Base-by-base conservation (phyloP, 2,888 invertebrate genomes). In the Hypsopygia costalis region DNA sequence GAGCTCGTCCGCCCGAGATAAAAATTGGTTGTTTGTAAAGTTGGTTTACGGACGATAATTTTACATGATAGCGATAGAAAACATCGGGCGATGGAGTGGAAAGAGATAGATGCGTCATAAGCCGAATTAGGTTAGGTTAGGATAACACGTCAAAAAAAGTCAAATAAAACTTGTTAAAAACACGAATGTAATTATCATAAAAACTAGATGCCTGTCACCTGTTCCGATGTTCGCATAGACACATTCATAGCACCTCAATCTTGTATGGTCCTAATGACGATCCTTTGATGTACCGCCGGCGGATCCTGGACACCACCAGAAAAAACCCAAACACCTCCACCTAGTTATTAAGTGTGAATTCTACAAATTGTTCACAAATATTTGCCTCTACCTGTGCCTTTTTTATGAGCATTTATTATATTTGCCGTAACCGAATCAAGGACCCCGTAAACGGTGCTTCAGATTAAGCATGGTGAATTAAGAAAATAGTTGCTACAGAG, bases 361-460 rank as follows among this genome's bases (percentile, higher is more conserved):
- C 79, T 76, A 83, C 81, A 85, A 85, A 86, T 81, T 76, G 85
- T 81, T 86, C 86, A 77, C 83, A 88, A 87, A 88, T 87, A 87
- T 88, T 88, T 87, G 86, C 80, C 75, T 77, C 88, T 87, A 87
- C 87, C 87, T 86, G 87, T 68, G 69, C 58, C 58, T 77, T 79
- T 80, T 83, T 78, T 71, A 67, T 62, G 46, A 55, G 55, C 71
- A 74, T 77, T 75, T 69, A 69, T 74, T 66, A 75, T 69, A 80
- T 81, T 79, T 74, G 69, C 74, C 81, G 78, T 81, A 77, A 78
- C 77, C 51, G 66, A 71, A 77, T 75, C 76, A 75, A 75, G 74
- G 78, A 76, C 67, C 68, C 61, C 64, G 63, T 77, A 76, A 81
- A 77, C 62, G 66, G 58, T 73, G 62, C 58, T 56, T 58, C 50